Evolutionary conservation across 2,113 vertebrate species (phyloP), one percentile per base, ranked within the genome.

Genomic region (Poeciliopsis occidentalis): DNA sequence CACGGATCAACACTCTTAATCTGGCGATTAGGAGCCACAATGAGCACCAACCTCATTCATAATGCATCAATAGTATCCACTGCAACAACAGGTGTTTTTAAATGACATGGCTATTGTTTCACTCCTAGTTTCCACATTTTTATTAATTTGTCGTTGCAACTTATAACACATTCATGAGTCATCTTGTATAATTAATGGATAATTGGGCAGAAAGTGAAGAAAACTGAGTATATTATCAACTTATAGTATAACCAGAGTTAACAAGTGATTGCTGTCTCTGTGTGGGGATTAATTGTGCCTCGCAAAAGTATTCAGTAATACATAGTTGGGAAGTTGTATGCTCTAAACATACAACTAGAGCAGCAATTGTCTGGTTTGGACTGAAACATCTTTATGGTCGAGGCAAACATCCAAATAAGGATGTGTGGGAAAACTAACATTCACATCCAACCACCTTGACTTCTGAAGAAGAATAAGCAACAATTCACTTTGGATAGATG

Each of bases 21-120:
- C 39, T 75, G 72, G 31, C 15, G 19, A 66, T 83, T 67, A 81
- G 80, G 57, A 76, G 64, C 72, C 73, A 62, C 82, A 84, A 89
- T 84, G 80, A 88, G 80, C 74, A 29, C 69, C 60, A 57, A 27
- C 76, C 76, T 91, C 89, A 82, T 91, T 6, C 51, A 91, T 82
- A 91, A 92, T 89, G 69, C 80, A 91, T 79, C 17, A 60, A 37
- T 39, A 39, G 69, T 77, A 77, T 89, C 87, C 73, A 85, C 72
- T 89, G 81, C 73, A 86, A 85, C 76, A 76, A 77, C 75, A 86
- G 60, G 54, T 63, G 78, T 71, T 78, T 76, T 76, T 76, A 19
- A 64, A 76, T 67, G 65, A 7, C 17, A 19, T 4, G 44, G 44
- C 15, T 17, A 7, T 47, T 19, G 71, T 81, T 70, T 44, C 66